Base-by-base conservation (phyloP, 2,113 vertebrate genomes). In the Nycticorax nycticorax region DNA sequence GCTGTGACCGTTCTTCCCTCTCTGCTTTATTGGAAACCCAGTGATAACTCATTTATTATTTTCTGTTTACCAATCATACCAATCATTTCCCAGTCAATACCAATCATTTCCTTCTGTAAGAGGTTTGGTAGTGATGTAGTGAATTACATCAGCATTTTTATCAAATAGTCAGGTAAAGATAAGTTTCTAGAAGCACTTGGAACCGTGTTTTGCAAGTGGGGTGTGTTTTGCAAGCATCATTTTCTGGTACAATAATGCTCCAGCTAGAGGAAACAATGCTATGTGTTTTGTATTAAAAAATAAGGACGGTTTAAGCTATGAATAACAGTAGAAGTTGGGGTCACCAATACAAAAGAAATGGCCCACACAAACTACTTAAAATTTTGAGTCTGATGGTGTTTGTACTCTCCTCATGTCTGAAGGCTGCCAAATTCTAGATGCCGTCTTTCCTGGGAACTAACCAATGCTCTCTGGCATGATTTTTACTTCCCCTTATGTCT, bases 401-500 rank as follows among this genome's bases (percentile, higher is more conserved):
- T 95, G 24, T 91, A 41, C 32, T 96, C 62, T 92, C 81, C 26
- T 93, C 32, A 10, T 82, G 55, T 89, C 66, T 91, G 88, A 87
- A 96, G 62, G 47, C 91, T 97, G 95, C 84, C 91, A 95, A 32
- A 95, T 91, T 96, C 62, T 95, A 82, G 81, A 96, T 96, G 74
- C 91, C 14, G 3, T 95, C 81, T 95, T 96, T 95, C 77, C 97
- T 97, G 94, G 93, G 91, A 97, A 89, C 77, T 94, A 94, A 96
- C 84, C 95, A 88, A 73, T 95, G 91, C 94, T 94, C 89, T 89
- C 71, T 96, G 96, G 92, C 93, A 93, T 91, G 91, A 88, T 91
- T 97, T 96, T 96, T 77, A 71, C 81, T 96, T 97, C 93, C 95
- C 93, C 87, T 96, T 96, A 92, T 97, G 93, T 89, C 91, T 96